These are phyloP conservation scores for Ophioninae sp. DNA, from an alignment of 2,888 invertebrate genomes.

Conservation along the genomic window DNA sequence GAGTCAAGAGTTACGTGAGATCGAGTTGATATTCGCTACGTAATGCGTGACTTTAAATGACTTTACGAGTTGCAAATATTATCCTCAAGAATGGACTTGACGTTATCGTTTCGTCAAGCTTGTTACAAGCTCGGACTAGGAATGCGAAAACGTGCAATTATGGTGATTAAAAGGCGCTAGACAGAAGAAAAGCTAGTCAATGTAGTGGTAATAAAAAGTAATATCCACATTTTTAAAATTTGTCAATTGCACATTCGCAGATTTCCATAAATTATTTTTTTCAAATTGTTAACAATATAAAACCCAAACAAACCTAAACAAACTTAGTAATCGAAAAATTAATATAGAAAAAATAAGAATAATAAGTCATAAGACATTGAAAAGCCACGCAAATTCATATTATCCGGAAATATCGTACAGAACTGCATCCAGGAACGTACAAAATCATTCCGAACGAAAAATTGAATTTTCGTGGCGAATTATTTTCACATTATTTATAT, in stretches of 20 bases:
- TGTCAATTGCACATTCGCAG: too few species aligned
- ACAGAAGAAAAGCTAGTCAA: background rate
- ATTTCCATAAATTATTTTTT: background rate
- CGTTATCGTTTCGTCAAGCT: slow-evolving; percentile 12
- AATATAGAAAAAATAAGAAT: too few species aligned
- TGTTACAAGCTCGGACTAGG: background rate
- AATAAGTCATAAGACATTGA: too few species aligned
- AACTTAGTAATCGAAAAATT: too few species aligned
- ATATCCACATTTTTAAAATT: too few species aligned
- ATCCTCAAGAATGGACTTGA: background rate
- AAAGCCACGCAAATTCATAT: too few species aligned
- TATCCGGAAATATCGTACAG: too few species aligned
- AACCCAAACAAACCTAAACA: too few species aligned
- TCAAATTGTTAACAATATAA: background rate
- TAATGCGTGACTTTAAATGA: slow-evolving; percentile 27
- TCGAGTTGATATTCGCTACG: slow-evolving; percentile 9
- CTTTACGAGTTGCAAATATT: slow-evolving; percentile 20
- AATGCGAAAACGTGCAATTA: background rate
- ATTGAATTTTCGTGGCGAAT: too few species aligned
- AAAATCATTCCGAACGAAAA: too few species aligned
- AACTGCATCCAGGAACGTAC: too few species aligned
- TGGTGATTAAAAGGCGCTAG: background rate
- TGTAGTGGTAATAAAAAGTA: slow-evolving; percentile 5
- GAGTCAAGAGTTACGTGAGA: slow-evolving; percentile 43
- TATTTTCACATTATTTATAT: too few species aligned